A percentile compares a stretch with the other conserved stretches of the same genome.
Conservation (phyloP, 2,113 vertebrate species). For the Eidolon helvum region DNA sequence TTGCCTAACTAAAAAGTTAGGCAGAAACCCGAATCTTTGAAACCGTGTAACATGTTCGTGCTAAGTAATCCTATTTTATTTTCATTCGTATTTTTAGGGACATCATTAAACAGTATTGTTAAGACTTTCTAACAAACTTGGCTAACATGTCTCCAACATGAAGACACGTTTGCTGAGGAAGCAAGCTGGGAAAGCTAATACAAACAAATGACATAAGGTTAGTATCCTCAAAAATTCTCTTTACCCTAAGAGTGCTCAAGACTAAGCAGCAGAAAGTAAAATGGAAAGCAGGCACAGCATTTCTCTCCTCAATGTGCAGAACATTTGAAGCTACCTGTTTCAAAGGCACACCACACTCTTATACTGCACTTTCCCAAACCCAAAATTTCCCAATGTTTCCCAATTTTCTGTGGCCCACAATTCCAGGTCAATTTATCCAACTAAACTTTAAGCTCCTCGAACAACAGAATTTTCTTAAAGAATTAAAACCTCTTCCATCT, state of each 20-base stretch:
- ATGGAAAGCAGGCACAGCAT: neutral
- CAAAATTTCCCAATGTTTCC: neutral
- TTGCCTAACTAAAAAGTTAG: neutral
- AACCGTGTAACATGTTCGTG: neutral
- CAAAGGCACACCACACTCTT: neutral
- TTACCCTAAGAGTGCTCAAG: neutral
- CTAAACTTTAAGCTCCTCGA: neutral
- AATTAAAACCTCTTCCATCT: neutral
- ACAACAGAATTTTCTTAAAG: neutral
- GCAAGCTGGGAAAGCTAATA: neutral
- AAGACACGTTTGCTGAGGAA: neutral
- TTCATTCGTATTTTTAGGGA: constrained; percentile 17
- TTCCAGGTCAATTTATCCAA: neutral
- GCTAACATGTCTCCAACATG: neutral
- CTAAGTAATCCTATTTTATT: neutral
- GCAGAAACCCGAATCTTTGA: neutral
- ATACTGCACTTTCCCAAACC: neutral
- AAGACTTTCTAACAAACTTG: constrained; percentile 13
- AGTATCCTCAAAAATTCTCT: constrained; percentile 28
- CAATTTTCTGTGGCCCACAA: neutral
- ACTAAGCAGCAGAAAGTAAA: neutral
- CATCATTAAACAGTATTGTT: neutral
- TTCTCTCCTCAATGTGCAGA: neutral
- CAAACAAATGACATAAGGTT: neutral
- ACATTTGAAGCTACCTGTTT: neutral